Evolutionary conservation across 2,888 invertebrate genomes (phyloP).

Genomic region (Limulus polyphemus): DNA sequence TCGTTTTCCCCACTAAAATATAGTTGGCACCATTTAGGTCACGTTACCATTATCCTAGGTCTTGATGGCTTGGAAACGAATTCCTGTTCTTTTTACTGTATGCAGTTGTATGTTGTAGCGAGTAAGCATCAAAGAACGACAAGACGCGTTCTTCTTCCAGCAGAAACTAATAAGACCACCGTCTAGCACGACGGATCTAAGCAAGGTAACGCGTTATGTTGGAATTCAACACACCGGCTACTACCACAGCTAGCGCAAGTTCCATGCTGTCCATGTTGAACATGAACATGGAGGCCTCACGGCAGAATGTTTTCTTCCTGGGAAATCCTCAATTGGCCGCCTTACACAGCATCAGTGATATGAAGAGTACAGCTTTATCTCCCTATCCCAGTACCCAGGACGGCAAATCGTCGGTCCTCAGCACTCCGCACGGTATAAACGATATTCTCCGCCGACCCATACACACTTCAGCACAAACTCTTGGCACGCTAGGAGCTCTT

Average conservation of each 20-base stretch:
- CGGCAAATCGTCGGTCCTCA: constrained; percentile 3
- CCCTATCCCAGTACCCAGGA: neutral
- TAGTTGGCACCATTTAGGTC: too few relatives aligned
- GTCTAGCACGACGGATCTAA: too few relatives aligned
- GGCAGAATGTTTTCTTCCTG: constrained; percentile 21
- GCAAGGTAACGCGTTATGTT: constrained; percentile 7
- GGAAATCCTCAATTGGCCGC: constrained; percentile 21
- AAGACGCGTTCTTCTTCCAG: too few relatives aligned
- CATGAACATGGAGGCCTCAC: constrained; percentile 25
- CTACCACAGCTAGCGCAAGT: constrained; percentile 10
- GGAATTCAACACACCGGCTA: constrained; percentile 19
- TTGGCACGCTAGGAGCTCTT: constrained; percentile 30
- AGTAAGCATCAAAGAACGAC: too few relatives aligned
- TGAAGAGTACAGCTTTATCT: constrained; percentile 15
- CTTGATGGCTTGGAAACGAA: too few relatives aligned
- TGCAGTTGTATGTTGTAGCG: too few relatives aligned
- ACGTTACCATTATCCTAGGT: too few relatives aligned
- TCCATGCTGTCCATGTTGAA: constrained; percentile 26
- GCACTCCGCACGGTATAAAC: constrained; percentile 88
- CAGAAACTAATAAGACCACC: too few relatives aligned
- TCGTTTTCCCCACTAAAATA: too few relatives aligned
- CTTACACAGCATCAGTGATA: constrained; percentile 23
- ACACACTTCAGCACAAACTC: constrained; percentile 47
- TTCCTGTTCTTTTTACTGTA: too few relatives aligned
- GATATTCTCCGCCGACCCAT: constrained; percentile 76